Conservation (phyloP, 2,888 invertebrate species). For the Abrostola triplasia region DNA sequence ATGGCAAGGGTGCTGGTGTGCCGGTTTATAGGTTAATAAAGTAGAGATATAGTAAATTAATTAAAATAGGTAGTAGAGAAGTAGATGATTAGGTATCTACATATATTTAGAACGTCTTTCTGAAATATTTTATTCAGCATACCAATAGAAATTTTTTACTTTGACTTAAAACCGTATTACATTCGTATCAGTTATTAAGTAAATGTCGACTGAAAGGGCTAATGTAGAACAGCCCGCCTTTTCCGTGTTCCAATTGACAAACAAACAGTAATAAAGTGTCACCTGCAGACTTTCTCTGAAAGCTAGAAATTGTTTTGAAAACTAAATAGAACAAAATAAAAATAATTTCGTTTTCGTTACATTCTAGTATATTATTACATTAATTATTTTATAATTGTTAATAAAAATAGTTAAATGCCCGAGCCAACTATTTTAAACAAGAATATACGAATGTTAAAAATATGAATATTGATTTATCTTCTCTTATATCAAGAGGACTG, state of each 20-base stretch:
- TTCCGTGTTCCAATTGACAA: slow-evolving; percentile 44
- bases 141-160: neutral
- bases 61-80: no score
- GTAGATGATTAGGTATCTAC: no score
- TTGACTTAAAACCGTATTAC: neutral
- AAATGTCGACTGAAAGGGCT: slow-evolving; percentile 6
- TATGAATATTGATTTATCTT: neutral
- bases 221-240: slow-evolving; percentile 40
- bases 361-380: slow-evolving; percentile 17
- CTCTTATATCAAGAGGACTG: slow-evolving; percentile 47
- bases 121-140: no score
- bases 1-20: no score
- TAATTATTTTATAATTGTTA: neutral
- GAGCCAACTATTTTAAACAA: neutral
- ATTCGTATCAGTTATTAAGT: neutral
- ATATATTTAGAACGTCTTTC: no score
- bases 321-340: no score
- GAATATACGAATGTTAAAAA: neutral
- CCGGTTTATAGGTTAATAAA: no score
- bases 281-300: slow-evolving; percentile 25
- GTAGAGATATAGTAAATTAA: no score
- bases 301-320: no score
- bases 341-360: no score
- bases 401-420: slow-evolving; percentile 3
- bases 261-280: slow-evolving; percentile 27